Conservation (phyloP, 2,888 invertebrate species). For the Tiliacea aurago region DNA sequence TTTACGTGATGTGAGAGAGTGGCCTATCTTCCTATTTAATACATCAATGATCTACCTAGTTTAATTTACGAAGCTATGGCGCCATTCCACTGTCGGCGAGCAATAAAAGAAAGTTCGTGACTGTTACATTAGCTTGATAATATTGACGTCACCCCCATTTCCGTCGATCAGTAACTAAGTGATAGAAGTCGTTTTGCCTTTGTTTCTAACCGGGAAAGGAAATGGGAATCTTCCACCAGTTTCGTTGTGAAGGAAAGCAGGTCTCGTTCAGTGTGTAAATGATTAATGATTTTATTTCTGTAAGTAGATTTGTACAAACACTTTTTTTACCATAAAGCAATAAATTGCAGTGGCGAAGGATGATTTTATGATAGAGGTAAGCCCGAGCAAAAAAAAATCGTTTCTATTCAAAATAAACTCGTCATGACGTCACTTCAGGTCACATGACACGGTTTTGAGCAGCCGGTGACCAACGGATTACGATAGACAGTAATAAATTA, state of each 20-base stretch:
- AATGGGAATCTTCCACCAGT: slow-evolving; percentile 6
- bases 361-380: no score
- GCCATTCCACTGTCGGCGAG: neutral
- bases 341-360: no score
- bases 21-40: no score
- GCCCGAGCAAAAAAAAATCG: no score
- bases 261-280: neutral
- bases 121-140: neutral
- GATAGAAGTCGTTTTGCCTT: neutral
- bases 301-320: neutral
- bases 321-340: no score
- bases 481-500: no score
- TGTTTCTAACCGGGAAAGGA: neutral
- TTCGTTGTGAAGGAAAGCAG: neutral
- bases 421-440: no score
- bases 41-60: no score
- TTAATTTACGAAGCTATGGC: neutral
- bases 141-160: slow-evolving; percentile 28
- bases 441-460: no score
- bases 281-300: neutral
- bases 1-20: no score
- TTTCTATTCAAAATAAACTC: no score
- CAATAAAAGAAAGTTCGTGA: slow-evolving; percentile 17
- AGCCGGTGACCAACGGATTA: no score
- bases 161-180: neutral